A percentile compares a stretch with the other conserved stretches of the same genome.
These are phyloP conservation scores for Minunthozetes semirufus DNA, from an alignment of 2,888 invertebrate species.

Conservation along the genomic window DNA sequence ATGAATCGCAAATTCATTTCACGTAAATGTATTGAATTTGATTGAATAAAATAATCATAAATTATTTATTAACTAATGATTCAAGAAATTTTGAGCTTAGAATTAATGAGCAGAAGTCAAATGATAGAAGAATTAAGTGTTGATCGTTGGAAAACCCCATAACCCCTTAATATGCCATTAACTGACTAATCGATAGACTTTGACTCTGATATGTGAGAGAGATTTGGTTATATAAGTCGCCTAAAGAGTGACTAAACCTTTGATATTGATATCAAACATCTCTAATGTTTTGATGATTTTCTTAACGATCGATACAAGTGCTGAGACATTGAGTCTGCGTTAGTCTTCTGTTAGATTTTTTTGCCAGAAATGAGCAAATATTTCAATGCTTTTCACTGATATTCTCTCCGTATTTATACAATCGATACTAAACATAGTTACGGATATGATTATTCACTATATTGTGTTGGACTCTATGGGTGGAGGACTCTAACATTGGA, in stretches of 20 bases:
- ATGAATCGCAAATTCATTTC: too few species aligned
- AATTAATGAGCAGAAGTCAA: too few species aligned
- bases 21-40: too few species aligned
- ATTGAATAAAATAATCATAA: too few species aligned
- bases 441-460: neutral
- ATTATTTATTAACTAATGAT: too few species aligned
- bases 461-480: neutral
- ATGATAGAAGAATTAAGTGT: too few species aligned
- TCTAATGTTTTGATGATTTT: neutral
- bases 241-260: neutral
- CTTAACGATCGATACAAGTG: neutral
- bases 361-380: slow-evolving; percentile 25
- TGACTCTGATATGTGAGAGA: too few species aligned
- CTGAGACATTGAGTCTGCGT: slow-evolving; percentile 24
- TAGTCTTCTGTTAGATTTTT: too few species aligned
- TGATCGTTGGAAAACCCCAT: too few species aligned
- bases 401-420: neutral
- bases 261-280: neutral
- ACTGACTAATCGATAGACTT: too few species aligned
- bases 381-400: neutral
- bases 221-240: neutral
- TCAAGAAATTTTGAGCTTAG: too few species aligned
- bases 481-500: slow-evolving; percentile 3
- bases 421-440: slow-evolving; percentile 19
- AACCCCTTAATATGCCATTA: too few species aligned